Base-by-base conservation (phyloP, 2,797 vertebrate genomes). In the Malacoraja senta region DNA sequence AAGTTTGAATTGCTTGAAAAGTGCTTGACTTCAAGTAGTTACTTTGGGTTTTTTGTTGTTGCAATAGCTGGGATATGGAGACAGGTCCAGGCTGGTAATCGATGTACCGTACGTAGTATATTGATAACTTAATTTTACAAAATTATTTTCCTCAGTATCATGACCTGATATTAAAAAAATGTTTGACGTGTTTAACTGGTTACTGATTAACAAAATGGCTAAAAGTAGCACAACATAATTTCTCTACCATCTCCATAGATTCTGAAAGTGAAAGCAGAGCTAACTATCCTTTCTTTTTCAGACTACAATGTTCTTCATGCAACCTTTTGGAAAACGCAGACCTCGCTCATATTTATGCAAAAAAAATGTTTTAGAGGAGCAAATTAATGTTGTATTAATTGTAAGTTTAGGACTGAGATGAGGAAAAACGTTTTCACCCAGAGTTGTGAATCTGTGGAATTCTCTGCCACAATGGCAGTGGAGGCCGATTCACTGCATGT, bases 171-270 rank as follows among this genome's bases (percentile, higher is more conserved):
- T 6, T 32, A 24, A 68, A 38, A 13, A 44, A 91, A 91, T 10
- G 68, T 6, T 2, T 72, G 68, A 12, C 12, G 24, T 72, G 68
- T 72, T 91, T 32, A 74, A 21, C 90, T 35, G 1, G 21, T 29
- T 91, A 44, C 65, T 91, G 6, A 58, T 84, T 84, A 84, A 91
- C 68, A 35, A 91, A 71, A 21, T 72, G 53, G 68, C 90, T 91
- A 24, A 35, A 91, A 72, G 35, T 72, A 91, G 58, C 15, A 91
- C 17, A 74, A 9, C 68, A 68, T 29, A 12, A 8, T 6, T 65
- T 29, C 13, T 24, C 71, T 24, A 72, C 35, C 63, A 71, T 71
- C 61, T 90, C 32, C 32, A 72, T 4, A 71, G 44, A 44, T 58
- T 29, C 38, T 53, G 71, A 74, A 91, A 74, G 68, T 44, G 90